A percentile compares a stretch with the other conserved stretches of the same genome.
These are phyloP conservation scores for Daboia siamensis DNA, from an alignment of 2,113 vertebrate species.

Conservation along the genomic window DNA sequence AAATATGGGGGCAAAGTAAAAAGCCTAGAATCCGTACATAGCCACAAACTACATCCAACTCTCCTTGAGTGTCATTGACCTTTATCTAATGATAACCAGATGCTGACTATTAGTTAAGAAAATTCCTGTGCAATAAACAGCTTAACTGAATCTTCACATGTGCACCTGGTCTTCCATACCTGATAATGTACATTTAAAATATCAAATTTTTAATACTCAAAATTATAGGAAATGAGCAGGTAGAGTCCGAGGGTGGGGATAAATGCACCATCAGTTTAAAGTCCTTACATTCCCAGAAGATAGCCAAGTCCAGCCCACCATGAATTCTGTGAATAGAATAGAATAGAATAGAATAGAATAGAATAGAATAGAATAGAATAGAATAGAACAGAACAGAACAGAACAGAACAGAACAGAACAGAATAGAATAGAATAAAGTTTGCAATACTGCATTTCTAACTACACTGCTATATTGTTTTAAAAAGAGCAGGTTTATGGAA, in stretches of 20 bases:
- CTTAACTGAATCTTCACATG: not conserved
- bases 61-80: not conserved
- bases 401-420: too few relatives aligned
- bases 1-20: not conserved
- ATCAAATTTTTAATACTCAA: not conserved
- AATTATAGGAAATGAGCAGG: not conserved
- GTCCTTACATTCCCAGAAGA: not conserved
- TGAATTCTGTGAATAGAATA: not conserved
- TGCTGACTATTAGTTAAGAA: not conserved
- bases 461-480: not conserved
- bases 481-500: not conserved
- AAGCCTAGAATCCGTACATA: not conserved
- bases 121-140: not conserved
- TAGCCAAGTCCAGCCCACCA: not conserved
- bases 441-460: not conserved
- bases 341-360: too few relatives aligned
- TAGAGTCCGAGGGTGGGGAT: not conserved
- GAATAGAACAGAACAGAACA: too few relatives aligned
- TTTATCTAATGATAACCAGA: not conserved
- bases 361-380: too few relatives aligned
- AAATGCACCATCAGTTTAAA: not conserved
- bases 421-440: too few relatives aligned
- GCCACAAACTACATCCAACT: not conserved
- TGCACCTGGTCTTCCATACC: not conserved
- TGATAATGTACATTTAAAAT: not conserved